phyloP scores from a whole-genome alignment of 2,113 vertebrate species.

The Eidolon helvum region DNA sequence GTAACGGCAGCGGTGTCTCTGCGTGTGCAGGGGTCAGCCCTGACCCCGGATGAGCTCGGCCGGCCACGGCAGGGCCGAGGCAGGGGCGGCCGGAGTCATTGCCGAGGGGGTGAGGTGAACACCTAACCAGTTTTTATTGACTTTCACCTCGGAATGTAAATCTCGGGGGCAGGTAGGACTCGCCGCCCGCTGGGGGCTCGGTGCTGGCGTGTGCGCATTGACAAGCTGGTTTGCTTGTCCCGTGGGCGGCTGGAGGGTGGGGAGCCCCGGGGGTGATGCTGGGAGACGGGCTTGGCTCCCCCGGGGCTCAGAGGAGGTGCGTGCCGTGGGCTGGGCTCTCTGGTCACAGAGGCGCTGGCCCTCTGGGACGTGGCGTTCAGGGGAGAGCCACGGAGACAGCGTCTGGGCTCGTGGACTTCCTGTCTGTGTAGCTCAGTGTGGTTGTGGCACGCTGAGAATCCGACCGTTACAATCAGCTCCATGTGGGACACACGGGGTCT shows the following conservation, averaged over 20 bases:
- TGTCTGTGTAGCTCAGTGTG: fast-evolving
- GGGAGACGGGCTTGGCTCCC: neutral
- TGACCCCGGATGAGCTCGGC: slow-evolving; percentile 48
- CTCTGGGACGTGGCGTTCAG: too few species aligned
- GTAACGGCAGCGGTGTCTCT: neutral
- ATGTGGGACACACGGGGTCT: neutral
- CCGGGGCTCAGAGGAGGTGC: fast-evolving
- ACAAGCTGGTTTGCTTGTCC: neutral
- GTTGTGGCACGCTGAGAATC: fast-evolving
- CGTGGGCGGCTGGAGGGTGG: fast-evolving
- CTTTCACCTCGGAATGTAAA: slow-evolving; percentile 37
- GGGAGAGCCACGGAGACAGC: too few species aligned
- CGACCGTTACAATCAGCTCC: neutral
- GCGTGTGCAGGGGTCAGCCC: slow-evolving; percentile 9
- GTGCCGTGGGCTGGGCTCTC: fast-evolving
- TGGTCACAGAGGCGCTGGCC: too few species aligned
- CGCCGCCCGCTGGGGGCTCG: neutral
- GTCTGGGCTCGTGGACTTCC: fast-evolving
- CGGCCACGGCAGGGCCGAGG: neutral
- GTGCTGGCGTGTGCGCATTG: neutral
- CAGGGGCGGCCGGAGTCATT: slow-evolving; percentile 52
- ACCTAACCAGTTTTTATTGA: slow-evolving; percentile 60
- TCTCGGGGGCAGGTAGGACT: slow-evolving; percentile 29
- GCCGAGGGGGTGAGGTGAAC: slow-evolving; percentile 60
- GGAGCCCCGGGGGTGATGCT: fast-evolving